phyloP scores from a whole-genome alignment of 2,113 vertebrate genomes.

The Orycteropus afer region DNA sequence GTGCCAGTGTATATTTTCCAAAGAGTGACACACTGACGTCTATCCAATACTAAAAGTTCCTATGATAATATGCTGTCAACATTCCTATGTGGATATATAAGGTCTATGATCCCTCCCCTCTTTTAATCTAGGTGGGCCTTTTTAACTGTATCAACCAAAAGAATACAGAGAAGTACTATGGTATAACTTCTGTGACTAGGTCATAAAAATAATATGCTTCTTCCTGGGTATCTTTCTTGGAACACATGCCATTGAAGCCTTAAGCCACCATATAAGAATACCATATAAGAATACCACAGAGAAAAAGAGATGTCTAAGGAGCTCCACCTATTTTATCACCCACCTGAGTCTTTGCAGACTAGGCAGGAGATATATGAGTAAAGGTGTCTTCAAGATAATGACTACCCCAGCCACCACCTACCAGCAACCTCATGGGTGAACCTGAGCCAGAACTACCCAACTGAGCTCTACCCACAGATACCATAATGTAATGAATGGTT shows the following conservation, averaged over 20 bases:
- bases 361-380: too few relatives aligned
- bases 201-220: not conserved
- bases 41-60: not conserved
- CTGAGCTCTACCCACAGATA: too few relatives aligned
- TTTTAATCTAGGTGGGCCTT: not conserved
- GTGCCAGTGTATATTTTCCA: not conserved
- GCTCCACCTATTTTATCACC: too few relatives aligned
- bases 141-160: not conserved
- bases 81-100: not conserved
- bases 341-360: too few relatives aligned
- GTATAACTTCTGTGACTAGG: not conserved
- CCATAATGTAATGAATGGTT: too few relatives aligned
- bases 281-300: too few relatives aligned
- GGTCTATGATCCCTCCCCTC: not conserved
- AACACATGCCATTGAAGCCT: not conserved
- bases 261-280: not conserved
- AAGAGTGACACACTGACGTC: not conserved
- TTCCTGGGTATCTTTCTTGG: not conserved
- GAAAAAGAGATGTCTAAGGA: too few relatives aligned
- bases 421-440: too few relatives aligned
- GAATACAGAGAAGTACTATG: not conserved
- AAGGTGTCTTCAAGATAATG: too few relatives aligned
- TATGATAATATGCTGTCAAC: not conserved
- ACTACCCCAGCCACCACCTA: too few relatives aligned
- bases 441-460: too few relatives aligned